Percentiles rank a stretch among this genome's conserved stretches.
phyloP scores from a whole-genome alignment of 2,113 vertebrate species.

The Salvelinus sp. region DNA sequence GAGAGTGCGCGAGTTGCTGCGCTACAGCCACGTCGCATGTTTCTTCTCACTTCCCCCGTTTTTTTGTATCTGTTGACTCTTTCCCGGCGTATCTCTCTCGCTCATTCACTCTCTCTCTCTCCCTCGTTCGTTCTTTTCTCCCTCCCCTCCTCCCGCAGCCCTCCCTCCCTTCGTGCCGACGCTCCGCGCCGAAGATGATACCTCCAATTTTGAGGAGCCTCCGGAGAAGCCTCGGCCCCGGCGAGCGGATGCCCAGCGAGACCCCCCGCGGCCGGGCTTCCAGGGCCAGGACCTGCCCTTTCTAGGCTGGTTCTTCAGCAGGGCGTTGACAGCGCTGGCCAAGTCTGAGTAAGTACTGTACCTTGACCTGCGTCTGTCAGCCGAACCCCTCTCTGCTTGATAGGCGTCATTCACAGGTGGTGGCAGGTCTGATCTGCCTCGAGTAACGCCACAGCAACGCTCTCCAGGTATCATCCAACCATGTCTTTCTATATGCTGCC shows the following conservation, averaged over 20 bases:
- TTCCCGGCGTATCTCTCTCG: slow-evolving; percentile 28
- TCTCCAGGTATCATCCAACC: slow-evolving; percentile 51
- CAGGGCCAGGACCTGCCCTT: slow-evolving; percentile 92
- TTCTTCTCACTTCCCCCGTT: slow-evolving; percentile 54
- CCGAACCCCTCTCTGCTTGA: slow-evolving; percentile 41
- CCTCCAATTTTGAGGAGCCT: slow-evolving; percentile 97
- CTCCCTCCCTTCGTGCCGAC: slow-evolving; percentile 96
- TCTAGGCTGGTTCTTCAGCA: slow-evolving; percentile 97
- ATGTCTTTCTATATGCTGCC: neutral
- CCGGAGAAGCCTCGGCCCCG: slow-evolving; percentile 87
- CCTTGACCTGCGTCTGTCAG: slow-evolving; percentile 5
- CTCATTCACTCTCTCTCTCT: slow-evolving; percentile 37
- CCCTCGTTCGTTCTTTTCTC: slow-evolving; percentile 41
- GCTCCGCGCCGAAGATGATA: slow-evolving; percentile 96
- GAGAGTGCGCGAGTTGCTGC: slow-evolving; percentile 67
- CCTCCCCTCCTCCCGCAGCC: slow-evolving; percentile 76
- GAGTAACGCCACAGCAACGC: slow-evolving; percentile 45
- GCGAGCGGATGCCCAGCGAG: slow-evolving; percentile 83
- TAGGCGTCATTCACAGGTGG: slow-evolving; percentile 41
- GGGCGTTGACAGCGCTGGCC: slow-evolving; percentile 84
- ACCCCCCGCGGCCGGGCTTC: slow-evolving; percentile 87
- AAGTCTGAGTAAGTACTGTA: slow-evolving; percentile 91
- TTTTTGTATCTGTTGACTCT: slow-evolving; percentile 30
- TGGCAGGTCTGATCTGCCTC: slow-evolving; percentile 35
- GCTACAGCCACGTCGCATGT: slow-evolving; percentile 67